Percentiles rank a stretch among this genome's conserved stretches.
phyloP scores from a whole-genome alignment of 2,797 vertebrate species.

The Semaprochilodus insignis region DNA sequence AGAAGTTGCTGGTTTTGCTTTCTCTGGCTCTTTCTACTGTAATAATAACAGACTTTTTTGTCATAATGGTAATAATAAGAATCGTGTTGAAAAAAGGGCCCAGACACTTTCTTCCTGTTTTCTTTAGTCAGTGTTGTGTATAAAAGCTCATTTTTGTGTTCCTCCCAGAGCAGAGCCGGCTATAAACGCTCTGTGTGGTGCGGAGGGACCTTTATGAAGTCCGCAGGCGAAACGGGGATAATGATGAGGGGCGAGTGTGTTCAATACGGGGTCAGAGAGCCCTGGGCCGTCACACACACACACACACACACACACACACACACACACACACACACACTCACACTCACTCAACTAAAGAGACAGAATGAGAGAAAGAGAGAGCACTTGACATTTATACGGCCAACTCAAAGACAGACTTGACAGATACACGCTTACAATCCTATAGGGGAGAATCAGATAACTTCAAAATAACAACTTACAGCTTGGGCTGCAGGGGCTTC shows the following conservation, averaged over 20 bases:
- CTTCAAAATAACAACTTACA: conserved; percentile 8
- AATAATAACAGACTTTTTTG: not conserved
- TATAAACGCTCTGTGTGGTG: conserved; percentile 29
- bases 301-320: not conserved
- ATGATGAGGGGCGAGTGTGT: conserved; percentile 76
- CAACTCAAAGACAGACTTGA: conserved; percentile 57
- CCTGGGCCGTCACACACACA: conserved; percentile 62
- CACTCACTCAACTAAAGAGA: conserved; percentile 46
- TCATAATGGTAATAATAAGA: not conserved
- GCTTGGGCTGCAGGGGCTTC: not conserved
- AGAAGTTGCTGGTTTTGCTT: not conserved
- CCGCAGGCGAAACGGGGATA: conserved; percentile 66
- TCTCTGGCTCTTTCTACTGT: not conserved
- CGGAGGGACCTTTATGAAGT: conserved; percentile 57
- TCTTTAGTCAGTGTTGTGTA: not conserved
- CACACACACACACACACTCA: conserved; percentile 22
- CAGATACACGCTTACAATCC: conserved; percentile 56
- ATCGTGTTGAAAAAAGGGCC: not conserved
- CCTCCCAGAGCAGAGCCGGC: not conserved
- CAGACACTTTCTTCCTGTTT: not conserved
- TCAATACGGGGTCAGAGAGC: conserved; percentile 78
- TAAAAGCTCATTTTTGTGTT: not conserved
- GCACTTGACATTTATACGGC: conserved; percentile 76
- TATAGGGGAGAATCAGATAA: conserved; percentile 12
- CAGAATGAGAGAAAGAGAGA: conserved; percentile 67